A percentile compares a stretch with the other conserved stretches of the same genome.
Conservation (phyloP, 1,140 invertebrate species). For the Mya arenaria region DNA sequence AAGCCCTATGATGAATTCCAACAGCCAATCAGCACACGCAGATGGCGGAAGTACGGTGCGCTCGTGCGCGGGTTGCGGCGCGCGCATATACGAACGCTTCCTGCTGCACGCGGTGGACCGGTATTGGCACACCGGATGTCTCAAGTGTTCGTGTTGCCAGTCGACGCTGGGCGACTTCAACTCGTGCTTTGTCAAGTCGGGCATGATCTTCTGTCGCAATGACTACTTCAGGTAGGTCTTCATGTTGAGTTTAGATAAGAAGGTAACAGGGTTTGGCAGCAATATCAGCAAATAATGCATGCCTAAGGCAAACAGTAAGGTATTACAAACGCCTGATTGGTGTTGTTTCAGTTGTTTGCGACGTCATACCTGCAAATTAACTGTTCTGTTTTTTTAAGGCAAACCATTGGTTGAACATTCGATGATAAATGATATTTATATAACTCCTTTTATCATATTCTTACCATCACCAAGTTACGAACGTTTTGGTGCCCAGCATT, state of each 20-base stretch:
- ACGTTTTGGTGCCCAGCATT: no score
- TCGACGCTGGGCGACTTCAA: constrained; percentile 93
- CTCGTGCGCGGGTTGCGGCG: constrained; percentile 83
- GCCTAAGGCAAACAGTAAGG: no score
- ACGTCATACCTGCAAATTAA: no score
- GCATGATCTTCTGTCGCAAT: constrained; percentile 96
- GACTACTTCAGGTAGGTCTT: constrained; percentile 93
- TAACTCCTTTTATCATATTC: no score
- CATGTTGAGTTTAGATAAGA: neutral
- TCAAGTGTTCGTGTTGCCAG: constrained; percentile 95
- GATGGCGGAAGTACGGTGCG: constrained; percentile 50
- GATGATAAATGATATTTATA: no score
- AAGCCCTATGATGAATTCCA: constrained; percentile 13
- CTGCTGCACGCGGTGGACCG: constrained; percentile 93
- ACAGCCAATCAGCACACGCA: constrained; percentile 23
- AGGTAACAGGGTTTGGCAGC: no score
- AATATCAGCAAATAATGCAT: no score
- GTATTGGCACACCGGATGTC: constrained; percentile 95
- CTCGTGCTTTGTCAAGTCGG: constrained; percentile 94
- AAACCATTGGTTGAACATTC: no score
- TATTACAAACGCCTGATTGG: neutral
- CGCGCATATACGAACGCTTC: constrained; percentile 93
- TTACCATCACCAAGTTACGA: no score
- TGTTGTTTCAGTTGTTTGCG: constrained; percentile 4
- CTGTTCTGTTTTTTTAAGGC: no score